phyloP scores from a whole-genome alignment of 2,888 invertebrate genomes.

The Euspilapteryx auroguttella region DNA sequence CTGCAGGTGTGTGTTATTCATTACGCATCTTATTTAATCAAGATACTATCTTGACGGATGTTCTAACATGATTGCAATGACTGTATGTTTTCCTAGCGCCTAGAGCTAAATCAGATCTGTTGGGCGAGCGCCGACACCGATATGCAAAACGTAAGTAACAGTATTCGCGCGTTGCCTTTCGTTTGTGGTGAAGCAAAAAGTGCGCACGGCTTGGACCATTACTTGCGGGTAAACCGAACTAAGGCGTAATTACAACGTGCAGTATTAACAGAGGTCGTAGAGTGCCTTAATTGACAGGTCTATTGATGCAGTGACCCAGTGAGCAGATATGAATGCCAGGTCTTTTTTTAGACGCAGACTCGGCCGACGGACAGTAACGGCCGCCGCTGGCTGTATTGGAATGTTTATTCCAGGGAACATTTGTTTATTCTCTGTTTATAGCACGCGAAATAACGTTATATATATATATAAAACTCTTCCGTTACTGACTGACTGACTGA shows the following conservation, averaged over 20 bases:
- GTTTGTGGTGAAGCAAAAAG: constrained; percentile 33
- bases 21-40: constrained; percentile 31
- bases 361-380: no score
- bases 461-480: no score
- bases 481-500: no score
- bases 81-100: constrained; percentile 44
- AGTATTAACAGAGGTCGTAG: constrained; percentile 29
- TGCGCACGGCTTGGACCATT: constrained; percentile 30
- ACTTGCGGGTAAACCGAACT: constrained; percentile 40
- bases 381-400: no score
- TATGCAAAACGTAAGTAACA: constrained; percentile 48
- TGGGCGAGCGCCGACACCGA: constrained; percentile 27
- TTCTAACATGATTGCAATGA: constrained; percentile 38
- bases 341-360: no score
- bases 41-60: constrained; percentile 53
- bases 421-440: no score
- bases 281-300: constrained; percentile 20
- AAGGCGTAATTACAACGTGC: constrained; percentile 35
- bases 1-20: constrained; percentile 43
- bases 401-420: no score
- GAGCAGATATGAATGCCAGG: no score
- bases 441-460: no score
- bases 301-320: constrained; percentile 18
- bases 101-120: constrained; percentile 26
- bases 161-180: constrained; percentile 38